A percentile compares a stretch with the other conserved stretches of the same genome.
phyloP scores from a whole-genome alignment of 2,113 vertebrate genomes.

The Oenanthe melanoleuca region DNA sequence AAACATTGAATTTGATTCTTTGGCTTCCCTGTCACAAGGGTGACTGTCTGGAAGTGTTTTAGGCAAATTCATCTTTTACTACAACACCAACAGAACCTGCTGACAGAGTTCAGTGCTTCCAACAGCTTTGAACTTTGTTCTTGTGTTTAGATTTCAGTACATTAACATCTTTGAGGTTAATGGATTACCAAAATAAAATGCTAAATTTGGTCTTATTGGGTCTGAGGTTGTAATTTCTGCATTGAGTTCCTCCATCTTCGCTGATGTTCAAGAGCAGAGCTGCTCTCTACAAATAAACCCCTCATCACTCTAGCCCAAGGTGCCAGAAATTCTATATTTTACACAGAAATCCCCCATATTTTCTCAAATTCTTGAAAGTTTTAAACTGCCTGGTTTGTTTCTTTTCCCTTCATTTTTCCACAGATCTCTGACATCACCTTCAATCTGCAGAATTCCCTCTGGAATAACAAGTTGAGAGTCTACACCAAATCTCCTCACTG shows the following conservation, averaged over 20 bases:
- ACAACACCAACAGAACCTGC: background rate
- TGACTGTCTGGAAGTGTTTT: background rate
- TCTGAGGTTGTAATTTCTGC: background rate
- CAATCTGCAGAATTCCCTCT: background rate
- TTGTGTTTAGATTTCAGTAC: background rate
- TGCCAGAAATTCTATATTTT: background rate
- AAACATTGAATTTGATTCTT: background rate
- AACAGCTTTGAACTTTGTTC: slow-evolving; percentile 18
- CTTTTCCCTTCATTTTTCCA: background rate
- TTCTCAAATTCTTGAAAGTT: background rate
- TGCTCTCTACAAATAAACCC: background rate
- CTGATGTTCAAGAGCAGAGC: background rate
- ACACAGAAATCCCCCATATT: background rate
- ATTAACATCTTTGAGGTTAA: slow-evolving; percentile 1
- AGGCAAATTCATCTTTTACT: background rate
- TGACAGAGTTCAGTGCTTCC: background rate
- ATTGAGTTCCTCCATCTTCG: background rate
- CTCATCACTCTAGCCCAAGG: background rate
- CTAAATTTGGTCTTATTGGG: background rate
- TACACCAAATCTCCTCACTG: background rate
- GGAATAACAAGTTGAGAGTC: background rate
- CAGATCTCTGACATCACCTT: background rate
- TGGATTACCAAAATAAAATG: slow-evolving; percentile 13
- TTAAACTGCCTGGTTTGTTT: background rate
- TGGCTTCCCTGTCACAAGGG: background rate